A percentile compares a stretch with the other conserved stretches of the same genome.
phyloP scores from a whole-genome alignment of 1,140 invertebrate genomes.

The Drosophila sulfurigaster region DNA sequence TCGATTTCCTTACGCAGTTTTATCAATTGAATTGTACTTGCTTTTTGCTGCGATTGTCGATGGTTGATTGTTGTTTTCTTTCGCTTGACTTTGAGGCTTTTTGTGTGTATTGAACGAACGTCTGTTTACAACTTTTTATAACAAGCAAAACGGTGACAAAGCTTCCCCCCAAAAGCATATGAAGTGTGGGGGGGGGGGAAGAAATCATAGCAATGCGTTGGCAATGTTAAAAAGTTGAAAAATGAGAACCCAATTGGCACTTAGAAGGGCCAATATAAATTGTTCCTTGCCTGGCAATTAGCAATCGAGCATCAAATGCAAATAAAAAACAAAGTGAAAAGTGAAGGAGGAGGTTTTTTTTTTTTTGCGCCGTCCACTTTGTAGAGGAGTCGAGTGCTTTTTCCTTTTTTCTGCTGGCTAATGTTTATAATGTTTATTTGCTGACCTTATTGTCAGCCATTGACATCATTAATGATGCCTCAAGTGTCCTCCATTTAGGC shows the following conservation, averaged over 20 bases:
- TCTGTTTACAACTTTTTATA: slow-evolving; percentile 37
- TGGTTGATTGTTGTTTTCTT: neutral
- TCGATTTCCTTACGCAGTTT: slow-evolving; percentile 45
- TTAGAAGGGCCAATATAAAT: slow-evolving; percentile 27
- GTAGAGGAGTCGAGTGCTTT: slow-evolving; percentile 1
- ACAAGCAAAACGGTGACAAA: slow-evolving; percentile 33
- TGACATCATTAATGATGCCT: slow-evolving; percentile 80
- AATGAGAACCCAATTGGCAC: slow-evolving; percentile 19
- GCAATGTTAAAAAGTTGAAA: slow-evolving; percentile 19
- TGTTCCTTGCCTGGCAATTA: slow-evolving; percentile 27
- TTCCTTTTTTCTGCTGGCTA: slow-evolving; percentile 4
- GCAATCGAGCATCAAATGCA: slow-evolving; percentile 52
- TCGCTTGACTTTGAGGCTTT: slow-evolving; percentile 26
- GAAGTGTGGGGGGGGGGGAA: neutral
- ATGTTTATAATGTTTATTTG: slow-evolving; percentile 52
- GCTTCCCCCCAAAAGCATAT: neutral
- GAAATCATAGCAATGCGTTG: slow-evolving; percentile 55
- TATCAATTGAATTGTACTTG: slow-evolving; percentile 33
- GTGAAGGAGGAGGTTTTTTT: neutral
- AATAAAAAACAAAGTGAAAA: slow-evolving; percentile 36
- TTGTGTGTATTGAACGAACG: slow-evolving; percentile 30
- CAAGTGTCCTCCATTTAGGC: slow-evolving; percentile 75
- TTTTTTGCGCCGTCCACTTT: slow-evolving; percentile 36
- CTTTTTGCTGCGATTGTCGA: neutral
- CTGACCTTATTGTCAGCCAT: slow-evolving; percentile 67